Evolutionary conservation across 2,888 invertebrate genomes (phyloP), one percentile per base, ranked within the genome.

Genomic region (Lacanobia wlatinum): DNA sequence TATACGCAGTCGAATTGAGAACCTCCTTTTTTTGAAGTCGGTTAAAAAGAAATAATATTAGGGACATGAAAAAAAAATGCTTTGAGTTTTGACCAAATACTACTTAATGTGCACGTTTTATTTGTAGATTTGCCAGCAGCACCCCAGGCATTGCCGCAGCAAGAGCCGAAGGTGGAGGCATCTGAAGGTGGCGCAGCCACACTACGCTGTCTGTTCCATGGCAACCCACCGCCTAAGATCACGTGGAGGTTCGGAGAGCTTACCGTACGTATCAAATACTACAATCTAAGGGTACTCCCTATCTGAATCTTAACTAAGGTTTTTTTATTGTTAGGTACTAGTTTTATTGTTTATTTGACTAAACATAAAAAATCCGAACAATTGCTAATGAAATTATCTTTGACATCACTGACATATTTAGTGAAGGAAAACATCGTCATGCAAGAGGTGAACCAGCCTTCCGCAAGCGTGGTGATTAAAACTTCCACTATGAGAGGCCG

Each of bases 221-320:
- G 98, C 75, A 97, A 97, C 92, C 98, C 98, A 6, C 97, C 96
- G 77, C 98, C 98, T 5, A 97, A 95, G 73, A 97, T 98, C 83
- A 97, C 97, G 0, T 99, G 98, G 98, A 97, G 97, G 21, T 97
- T 97, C 81, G 97, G 97, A 66, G 97, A 97, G 74, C 95, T 97
- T 83, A 94, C 97, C 92, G 98, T 98, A 94, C 92, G 95, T 80
- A 64, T 46, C 6, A 52, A 43, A 62, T 40, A 14, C 28, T 28
- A 34, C 10, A 43, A 28, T 40, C 28, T 9, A 69, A 16, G 18
- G 2, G 12, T 10, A 38, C 10, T 50, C n/a, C 9, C 50, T 9
- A 50, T n/a, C n/a, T n/a, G 50, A 9, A 2, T 2, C 28, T 28
- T 28, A 9, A 50, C 50, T 48, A 9, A 40, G 9, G 43, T 12